A percentile compares a stretch with the other conserved stretches of the same genome.
These are phyloP conservation scores for Bedellia somnulentella DNA, from an alignment of 2,888 invertebrate species.

Conservation along the genomic window DNA sequence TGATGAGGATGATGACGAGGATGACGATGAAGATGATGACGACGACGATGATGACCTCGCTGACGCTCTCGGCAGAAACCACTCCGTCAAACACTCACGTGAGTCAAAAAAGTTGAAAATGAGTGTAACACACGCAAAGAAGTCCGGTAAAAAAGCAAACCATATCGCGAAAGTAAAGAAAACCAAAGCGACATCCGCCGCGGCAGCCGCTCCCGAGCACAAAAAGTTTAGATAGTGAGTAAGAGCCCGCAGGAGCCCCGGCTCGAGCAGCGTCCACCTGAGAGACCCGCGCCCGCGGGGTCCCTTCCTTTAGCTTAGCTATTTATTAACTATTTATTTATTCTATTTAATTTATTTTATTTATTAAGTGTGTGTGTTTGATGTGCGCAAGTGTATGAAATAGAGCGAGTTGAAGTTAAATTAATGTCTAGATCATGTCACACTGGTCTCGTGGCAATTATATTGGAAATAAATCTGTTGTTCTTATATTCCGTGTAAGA, in stretches of 20 bases:
- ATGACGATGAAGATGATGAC: constrained; percentile 67
- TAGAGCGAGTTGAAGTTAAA: constrained; percentile 52
- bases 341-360: constrained; percentile 63
- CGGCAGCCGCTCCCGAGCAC: constrained; percentile 46
- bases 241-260: constrained; percentile 22
- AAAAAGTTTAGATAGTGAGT: constrained; percentile 61
- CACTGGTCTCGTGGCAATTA: constrained; percentile 59
- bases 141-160: constrained; percentile 51
- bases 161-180: constrained; percentile 54
- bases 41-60: constrained; percentile 67
- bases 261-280: constrained; percentile 31
- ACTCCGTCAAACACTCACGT: constrained; percentile 68
- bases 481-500: constrained; percentile 48
- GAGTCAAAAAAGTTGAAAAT: constrained; percentile 75
- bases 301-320: constrained; percentile 57
- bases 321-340: constrained; percentile 63
- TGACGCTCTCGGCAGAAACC: constrained; percentile 62
- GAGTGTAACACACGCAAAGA: constrained; percentile 42
- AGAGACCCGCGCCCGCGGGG: constrained; percentile 38
- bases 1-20: constrained; percentile 68
- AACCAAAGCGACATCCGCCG: constrained; percentile 51
- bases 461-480: constrained; percentile 61
- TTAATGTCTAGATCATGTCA: constrained; percentile 64
- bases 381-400: constrained; percentile 53
- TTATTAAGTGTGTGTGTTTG: constrained; percentile 62